phyloP scores from a whole-genome alignment of 2,888 invertebrate species.

The Drosophila mercatorum region DNA sequence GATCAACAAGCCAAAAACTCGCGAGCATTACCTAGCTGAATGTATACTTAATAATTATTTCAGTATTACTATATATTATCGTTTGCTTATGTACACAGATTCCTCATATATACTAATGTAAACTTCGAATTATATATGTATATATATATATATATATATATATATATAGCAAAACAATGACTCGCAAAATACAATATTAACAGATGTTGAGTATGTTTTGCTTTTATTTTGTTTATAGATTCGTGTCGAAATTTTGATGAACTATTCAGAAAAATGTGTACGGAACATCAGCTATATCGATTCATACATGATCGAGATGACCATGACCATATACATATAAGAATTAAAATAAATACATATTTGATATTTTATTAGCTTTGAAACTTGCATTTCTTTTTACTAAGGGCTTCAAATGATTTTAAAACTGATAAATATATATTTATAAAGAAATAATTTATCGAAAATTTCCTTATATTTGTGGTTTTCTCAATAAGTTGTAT shows the following conservation, averaged over 20 bases:
- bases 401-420: too few species aligned
- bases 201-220: not conserved
- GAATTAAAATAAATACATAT: not conserved
- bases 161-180: slow-evolving; percentile 2
- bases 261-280: not conserved
- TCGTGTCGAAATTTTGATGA: not conserved
- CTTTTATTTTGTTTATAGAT: not conserved
- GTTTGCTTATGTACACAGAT: not conserved
- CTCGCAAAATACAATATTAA: not conserved
- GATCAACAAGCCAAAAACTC: not conserved
- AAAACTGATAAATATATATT: too few species aligned
- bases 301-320: not conserved
- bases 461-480: too few species aligned
- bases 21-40: not conserved
- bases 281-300: not conserved
- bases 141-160: not conserved
- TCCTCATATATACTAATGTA: not conserved
- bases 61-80: not conserved
- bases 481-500: not conserved
- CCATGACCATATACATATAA: not conserved
- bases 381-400: too few species aligned
- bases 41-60: slow-evolving; percentile 1
- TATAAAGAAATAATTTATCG: too few species aligned
- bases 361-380: too few species aligned
- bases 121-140: not conserved